Base-by-base conservation (phyloP, 2,113 vertebrate species). In the Panurus biarmicus region DNA sequence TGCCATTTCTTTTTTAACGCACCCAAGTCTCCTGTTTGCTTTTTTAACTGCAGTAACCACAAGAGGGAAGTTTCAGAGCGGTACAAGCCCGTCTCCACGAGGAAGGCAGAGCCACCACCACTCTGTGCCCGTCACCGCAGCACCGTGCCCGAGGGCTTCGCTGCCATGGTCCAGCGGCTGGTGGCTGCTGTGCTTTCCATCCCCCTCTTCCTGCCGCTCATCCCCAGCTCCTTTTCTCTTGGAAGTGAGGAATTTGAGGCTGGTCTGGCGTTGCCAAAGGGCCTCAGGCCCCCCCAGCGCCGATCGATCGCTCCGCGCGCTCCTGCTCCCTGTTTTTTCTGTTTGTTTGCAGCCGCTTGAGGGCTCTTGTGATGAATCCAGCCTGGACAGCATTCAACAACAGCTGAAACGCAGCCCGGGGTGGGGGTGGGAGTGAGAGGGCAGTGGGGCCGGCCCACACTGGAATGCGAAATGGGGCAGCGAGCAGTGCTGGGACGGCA, bases 331-430 rank as follows among this genome's bases (percentile, higher is more conserved):
- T 84, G 69, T 72, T 65, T 87, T 57, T 87, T 66, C 89, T 94
- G 91, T 96, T 96, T 96, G 91, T 96, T 95, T 95, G 93, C 94
- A 95, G 96, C 96, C 94, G 96, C 93, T 95, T 95, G 96, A 94
- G 96, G 96, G 96, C 96, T 92, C 96, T 96, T 96, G 96, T 96
- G 96, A 95, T 96, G 96, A 92, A 95, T 96, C 94, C 96, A 90
- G 95, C 90, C 94, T 93, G 96, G 95, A 96, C 91, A 70, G 78
- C 93, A 91, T 96, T 96, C 96, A 94, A 88, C 90, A 93, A 77
- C 87, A 94, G 92, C 96, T 96, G 96, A 96, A 96, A 91, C 51
- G 60, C 87, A 87, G 93, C 95, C 92, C 71, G 75, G 85, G 88
- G 94, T 94, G 96, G 95, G 95, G 96, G 96, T 95, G 96, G 96